Base-by-base conservation (phyloP, 2,113 vertebrate species). In the Talpa occidentalis region DNA sequence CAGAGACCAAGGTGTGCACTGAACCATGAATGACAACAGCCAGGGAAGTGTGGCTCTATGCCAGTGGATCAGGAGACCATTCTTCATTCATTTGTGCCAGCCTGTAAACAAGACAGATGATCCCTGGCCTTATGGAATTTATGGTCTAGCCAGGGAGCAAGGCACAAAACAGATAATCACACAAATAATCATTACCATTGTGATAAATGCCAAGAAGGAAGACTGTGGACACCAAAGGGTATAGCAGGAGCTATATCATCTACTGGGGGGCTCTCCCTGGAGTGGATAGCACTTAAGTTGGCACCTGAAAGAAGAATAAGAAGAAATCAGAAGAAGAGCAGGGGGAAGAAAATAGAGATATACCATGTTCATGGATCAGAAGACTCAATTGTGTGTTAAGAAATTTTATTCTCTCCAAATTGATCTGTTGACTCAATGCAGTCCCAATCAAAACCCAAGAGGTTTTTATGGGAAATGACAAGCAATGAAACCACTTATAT, bases 351-450 rank as follows among this genome's bases (percentile, higher is more conserved):
- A 78, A 64, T 12, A 40, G 10, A 28, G 70, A 67, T 5, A 79
- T 81, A 93, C 83, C 24, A 77, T 59, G 73, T 89, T 92, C 91
- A 93, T 66, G 67, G 77, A 96, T 0, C 28, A 0, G 26, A 77
- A 81, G 62, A 91, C n/a, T 80, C 42, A 30, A 9, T 1, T 44
- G 32, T 26, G 60, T 14, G 22, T 59, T 77, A 44, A 79, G 69
- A 93, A 70, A 76, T 59, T 21, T 56, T 74, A 80, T 73, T 85
- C 49, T 82, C 64, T 88, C 64, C 44, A 81, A 37, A 78, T 7
- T 35, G 14, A 88, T 19, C 42, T 66, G 70, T 3, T 92, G 47
- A 76, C 40, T 87, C 77, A 49, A 10, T 16, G 21, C 1, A 5
- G 47, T 73, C 17, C 15, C 44, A 76, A 32, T 76, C 40, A 64